Evolutionary conservation across 1,140 invertebrate genomes (phyloP).

Genomic region (Papilio machaon): DNA sequence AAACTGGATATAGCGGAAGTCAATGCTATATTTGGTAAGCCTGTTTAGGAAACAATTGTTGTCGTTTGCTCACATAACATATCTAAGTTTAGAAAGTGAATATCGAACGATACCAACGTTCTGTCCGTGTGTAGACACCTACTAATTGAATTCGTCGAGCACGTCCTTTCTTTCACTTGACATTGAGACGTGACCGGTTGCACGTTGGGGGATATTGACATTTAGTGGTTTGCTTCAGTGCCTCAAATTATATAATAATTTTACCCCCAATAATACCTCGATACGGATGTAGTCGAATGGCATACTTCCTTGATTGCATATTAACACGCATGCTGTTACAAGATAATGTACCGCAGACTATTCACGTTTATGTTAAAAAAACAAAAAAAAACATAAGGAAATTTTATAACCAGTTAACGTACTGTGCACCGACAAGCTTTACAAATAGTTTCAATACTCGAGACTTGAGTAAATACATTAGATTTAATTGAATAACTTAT

Average conservation of each 20-base stretch:
- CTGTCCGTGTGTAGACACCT: conserved; percentile 37
- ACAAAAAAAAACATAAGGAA: conserved; percentile 12
- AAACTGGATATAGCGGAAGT: conserved; percentile 18
- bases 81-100: conserved; percentile 48
- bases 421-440: background rate
- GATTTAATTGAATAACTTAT: background rate
- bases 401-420: conserved; percentile 8
- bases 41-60: conserved; percentile 18
- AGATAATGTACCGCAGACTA: background rate
- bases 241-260: conserved; percentile 41
- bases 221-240: conserved; percentile 42
- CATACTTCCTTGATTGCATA: conserved; percentile 37
- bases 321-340: conserved; percentile 36
- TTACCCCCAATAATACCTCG: conserved; percentile 34
- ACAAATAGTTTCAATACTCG: background rate
- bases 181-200: conserved; percentile 73
- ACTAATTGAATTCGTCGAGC: conserved; percentile 54
- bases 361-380: background rate
- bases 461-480: background rate
- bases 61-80: conserved; percentile 23
- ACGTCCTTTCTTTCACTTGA: conserved; percentile 77
- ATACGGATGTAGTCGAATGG: conserved; percentile 34
- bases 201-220: conserved; percentile 66
- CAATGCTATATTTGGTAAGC: background rate
- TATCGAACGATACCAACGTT: conserved; percentile 31